Evolutionary conservation across 2,888 invertebrate species (phyloP).

Genomic region (Helicoverpa assulta): DNA sequence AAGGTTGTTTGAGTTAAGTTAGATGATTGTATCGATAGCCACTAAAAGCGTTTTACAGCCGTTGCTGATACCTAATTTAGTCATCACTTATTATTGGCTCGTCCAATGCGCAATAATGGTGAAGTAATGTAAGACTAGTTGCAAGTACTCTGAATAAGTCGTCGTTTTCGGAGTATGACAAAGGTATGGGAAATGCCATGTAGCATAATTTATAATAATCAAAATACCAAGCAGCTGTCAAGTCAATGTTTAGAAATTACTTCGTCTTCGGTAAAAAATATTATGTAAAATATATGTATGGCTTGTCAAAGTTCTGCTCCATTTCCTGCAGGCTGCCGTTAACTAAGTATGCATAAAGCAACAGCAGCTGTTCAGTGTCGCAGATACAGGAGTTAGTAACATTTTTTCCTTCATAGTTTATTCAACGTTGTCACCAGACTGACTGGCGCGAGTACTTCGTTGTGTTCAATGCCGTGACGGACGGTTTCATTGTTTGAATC

Average conservation of each 20-base stretch:
- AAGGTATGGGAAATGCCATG: not conserved
- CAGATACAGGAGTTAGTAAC: slow-evolving; percentile 44
- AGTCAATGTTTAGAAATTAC: slow-evolving; percentile 31
- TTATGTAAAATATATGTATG: slow-evolving; percentile 18
- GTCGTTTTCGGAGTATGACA: not conserved
- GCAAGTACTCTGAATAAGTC: slow-evolving; percentile 4
- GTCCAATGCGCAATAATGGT: not conserved
- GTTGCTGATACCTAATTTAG: not conserved
- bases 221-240: slow-evolving; percentile 3
- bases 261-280: slow-evolving; percentile 23
- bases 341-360: slow-evolving; percentile 25
- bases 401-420: slow-evolving; percentile 32
- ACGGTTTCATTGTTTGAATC: slow-evolving; percentile 64
- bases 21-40: not conserved
- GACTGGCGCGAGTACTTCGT: slow-evolving; percentile 61
- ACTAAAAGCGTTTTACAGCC: slow-evolving; percentile 2
- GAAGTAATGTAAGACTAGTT: slow-evolving; percentile 7
- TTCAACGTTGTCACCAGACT: slow-evolving; percentile 64
- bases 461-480: slow-evolving; percentile 74
- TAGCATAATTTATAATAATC: slow-evolving; percentile 29
- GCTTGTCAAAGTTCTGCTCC: slow-evolving; percentile 42
- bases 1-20: not conserved
- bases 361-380: slow-evolving; percentile 50
- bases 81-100: slow-evolving; percentile 16
- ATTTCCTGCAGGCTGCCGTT: slow-evolving; percentile 40